Conservation (phyloP, 2,797 vertebrate genomes). For the Champsocephalus gunnari region DNA sequence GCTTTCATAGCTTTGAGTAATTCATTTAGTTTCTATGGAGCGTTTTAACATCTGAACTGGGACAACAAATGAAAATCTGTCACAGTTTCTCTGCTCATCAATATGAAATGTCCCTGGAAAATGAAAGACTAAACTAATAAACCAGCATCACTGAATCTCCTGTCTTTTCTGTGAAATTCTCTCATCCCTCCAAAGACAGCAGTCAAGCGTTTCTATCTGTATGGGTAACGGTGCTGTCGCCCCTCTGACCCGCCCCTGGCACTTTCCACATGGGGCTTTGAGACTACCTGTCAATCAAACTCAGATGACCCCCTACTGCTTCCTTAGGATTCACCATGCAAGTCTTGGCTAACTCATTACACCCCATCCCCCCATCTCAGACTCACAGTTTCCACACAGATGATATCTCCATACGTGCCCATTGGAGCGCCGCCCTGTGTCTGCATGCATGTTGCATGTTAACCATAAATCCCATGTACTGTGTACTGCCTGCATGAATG, state of each 20-base stretch:
- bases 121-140: constrained; percentile 5
- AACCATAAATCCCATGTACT: constrained; percentile 43
- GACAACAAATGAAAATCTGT: neutral
- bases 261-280: constrained; percentile 61
- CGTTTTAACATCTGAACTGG: constrained; percentile 16
- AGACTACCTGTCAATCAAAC: constrained; percentile 73
- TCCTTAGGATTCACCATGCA: constrained; percentile 37
- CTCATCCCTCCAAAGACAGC: constrained; percentile 50
- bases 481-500: constrained; percentile 25
- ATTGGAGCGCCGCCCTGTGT: constrained; percentile 27
- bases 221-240: constrained; percentile 59
- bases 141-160: neutral
- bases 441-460: constrained; percentile 46
- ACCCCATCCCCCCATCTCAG: constrained; percentile 16
- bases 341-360: constrained; percentile 53
- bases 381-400: constrained; percentile 42
- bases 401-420: constrained; percentile 37
- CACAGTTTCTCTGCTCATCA: constrained; percentile 1
- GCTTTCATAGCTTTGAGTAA: neutral
- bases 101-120: neutral
- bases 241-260: constrained; percentile 71
- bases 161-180: neutral
- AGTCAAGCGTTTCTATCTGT: constrained; percentile 64
- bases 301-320: constrained; percentile 11
- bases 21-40: neutral